phyloP scores from a whole-genome alignment of 2,797 vertebrate genomes.

The Centropyge bicolor region DNA sequence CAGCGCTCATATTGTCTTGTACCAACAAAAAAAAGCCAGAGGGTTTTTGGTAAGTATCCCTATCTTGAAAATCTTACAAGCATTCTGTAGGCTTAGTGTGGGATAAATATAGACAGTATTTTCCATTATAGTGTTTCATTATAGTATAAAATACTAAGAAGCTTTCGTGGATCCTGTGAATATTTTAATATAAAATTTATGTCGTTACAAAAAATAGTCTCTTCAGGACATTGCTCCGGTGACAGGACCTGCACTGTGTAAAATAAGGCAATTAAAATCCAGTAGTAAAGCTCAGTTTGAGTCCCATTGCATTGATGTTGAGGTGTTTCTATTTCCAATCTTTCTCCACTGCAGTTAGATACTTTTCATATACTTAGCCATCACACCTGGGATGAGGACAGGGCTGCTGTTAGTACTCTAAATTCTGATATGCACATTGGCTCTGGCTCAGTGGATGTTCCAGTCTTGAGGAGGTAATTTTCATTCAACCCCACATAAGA shows the following conservation, averaged over 20 bases:
- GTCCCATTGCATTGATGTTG: neutral
- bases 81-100: slow-evolving; percentile 44
- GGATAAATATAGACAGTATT: slow-evolving; percentile 56
- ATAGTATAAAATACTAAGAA: slow-evolving; percentile 37
- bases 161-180: slow-evolving; percentile 37
- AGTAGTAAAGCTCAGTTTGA: neutral
- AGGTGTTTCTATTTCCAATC: neutral
- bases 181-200: slow-evolving; percentile 43
- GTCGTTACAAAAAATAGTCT: slow-evolving; percentile 9
- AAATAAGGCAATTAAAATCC: neutral
- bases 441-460: neutral
- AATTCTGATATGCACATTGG: neutral
- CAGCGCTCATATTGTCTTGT: slow-evolving; percentile 34
- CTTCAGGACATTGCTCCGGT: slow-evolving; percentile 9
- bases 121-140: slow-evolving; percentile 48
- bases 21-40: slow-evolving; percentile 43
- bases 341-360: neutral
- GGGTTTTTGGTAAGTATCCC: slow-evolving; percentile 51
- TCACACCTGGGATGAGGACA: neutral
- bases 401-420: too few species aligned
- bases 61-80: slow-evolving; percentile 56
- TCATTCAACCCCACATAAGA: neutral
- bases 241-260: neutral
- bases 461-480: neutral
- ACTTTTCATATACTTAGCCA: neutral